Evolutionary conservation across 92 coral and sea anemone genomes (phyloP).

Genomic region (Pocillopora grandis): DNA sequence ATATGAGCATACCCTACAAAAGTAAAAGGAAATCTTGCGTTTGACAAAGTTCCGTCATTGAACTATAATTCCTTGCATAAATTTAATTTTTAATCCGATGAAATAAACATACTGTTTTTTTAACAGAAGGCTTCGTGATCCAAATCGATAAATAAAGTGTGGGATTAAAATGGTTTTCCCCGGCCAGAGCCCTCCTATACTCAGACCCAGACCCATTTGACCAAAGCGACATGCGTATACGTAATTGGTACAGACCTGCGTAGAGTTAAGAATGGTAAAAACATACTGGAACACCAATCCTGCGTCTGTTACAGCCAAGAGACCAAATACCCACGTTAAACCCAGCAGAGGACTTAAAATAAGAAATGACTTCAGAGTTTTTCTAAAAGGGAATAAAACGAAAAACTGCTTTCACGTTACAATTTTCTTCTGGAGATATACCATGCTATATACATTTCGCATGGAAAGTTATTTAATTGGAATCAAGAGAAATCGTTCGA

Average conservation of each 20-base stretch:
- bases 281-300: conserved; percentile 69
- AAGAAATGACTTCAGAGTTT: conserved; percentile 41
- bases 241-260: conserved; percentile 52
- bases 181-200: no score
- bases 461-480: no score
- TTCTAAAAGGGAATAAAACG: background rate
- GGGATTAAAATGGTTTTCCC: no score
- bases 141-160: no score
- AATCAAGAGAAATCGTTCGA: no score
- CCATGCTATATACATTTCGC: no score
- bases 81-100: no score
- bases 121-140: no score
- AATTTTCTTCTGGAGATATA: background rate
- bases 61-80: no score
- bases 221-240: no score
- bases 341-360: conserved; percentile 50
- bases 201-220: no score
- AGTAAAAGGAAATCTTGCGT: background rate
- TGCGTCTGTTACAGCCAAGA: conserved; percentile 52
- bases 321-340: conserved; percentile 67
- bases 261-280: conserved; percentile 69
- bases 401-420: background rate
- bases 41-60: background rate
- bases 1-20: conserved; percentile 64
- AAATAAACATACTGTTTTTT: no score